Conservation (phyloP, 1,140 invertebrate species). For the Pentalonia nigronervosa region DNA sequence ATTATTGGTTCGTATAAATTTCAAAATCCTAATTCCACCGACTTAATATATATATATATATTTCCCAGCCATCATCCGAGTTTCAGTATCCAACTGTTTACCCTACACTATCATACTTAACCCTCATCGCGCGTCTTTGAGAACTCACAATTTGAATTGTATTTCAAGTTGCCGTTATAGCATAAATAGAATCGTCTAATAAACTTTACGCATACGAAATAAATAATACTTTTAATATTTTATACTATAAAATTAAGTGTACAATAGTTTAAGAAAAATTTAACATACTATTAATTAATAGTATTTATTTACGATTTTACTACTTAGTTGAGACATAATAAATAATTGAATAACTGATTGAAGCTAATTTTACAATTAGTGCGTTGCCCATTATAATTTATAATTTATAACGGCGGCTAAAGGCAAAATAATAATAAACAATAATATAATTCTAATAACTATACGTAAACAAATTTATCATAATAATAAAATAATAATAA, state of each 20-base stretch:
- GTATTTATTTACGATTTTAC: neutral
- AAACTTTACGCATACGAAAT: too few relatives aligned
- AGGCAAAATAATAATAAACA: neutral
- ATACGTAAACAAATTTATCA: neutral
- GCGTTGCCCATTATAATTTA: neutral
- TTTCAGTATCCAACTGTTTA: too few relatives aligned
- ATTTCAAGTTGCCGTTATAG: too few relatives aligned
- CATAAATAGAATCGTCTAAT: too few relatives aligned
- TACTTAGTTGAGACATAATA: neutral
- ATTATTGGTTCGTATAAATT: neutral
- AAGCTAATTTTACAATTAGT: too few relatives aligned
- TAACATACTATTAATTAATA: too few relatives aligned
- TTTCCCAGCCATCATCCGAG: neutral
- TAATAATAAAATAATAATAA: neutral
- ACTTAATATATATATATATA: neutral
- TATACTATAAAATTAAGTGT: too few relatives aligned
- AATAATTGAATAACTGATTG: neutral
- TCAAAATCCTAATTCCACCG: neutral
- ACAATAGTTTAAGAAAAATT: too few relatives aligned
- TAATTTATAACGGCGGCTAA: neutral
- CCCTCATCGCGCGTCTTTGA: too few relatives aligned
- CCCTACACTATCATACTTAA: too few relatives aligned
- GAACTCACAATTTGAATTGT: too few relatives aligned
- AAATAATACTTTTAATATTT: too few relatives aligned
- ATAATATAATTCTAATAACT: neutral